These are phyloP conservation scores for Lissonota sp. DNA, from an alignment of 2,888 invertebrate genomes.

Conservation along the genomic window DNA sequence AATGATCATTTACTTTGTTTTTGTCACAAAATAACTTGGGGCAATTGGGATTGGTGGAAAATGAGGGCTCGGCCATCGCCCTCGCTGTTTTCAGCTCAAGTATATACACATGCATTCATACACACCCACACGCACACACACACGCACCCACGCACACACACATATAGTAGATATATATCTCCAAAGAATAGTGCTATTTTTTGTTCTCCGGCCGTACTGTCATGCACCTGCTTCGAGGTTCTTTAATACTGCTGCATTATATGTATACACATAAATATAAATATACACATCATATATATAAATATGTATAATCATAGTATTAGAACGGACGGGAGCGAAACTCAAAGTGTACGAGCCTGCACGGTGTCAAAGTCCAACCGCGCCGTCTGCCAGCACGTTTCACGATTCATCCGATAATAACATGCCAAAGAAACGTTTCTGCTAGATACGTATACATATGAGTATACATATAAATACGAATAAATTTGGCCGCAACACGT, in stretches of 20 bases:
- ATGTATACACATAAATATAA: background rate
- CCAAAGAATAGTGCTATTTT: slow-evolving; percentile 44
- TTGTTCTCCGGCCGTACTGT: slow-evolving; percentile 21
- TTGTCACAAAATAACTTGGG: slow-evolving; percentile 17
- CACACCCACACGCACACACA: background rate
- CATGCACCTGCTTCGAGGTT: slow-evolving; percentile 34
- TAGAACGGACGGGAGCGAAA: slow-evolving; percentile 29
- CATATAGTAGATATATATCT: background rate
- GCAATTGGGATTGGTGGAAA: slow-evolving; percentile 36
- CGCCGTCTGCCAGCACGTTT: slow-evolving; percentile 56
- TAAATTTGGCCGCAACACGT: slow-evolving; percentile 33
- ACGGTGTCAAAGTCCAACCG: slow-evolving; percentile 60
- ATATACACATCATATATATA: slow-evolving; percentile 12
- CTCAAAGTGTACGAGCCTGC: slow-evolving; percentile 38
- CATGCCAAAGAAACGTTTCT: slow-evolving; percentile 10
- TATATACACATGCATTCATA: background rate
- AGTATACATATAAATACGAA: no score
- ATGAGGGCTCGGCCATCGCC: slow-evolving; percentile 55
- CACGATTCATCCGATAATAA: slow-evolving; percentile 52
- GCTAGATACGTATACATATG: slow-evolving; percentile 9
- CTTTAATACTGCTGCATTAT: background rate
- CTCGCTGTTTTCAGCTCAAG: slow-evolving; percentile 26
- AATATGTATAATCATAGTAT: background rate
- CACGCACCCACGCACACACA: background rate
- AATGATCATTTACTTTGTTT: slow-evolving; percentile 37